phyloP scores from a whole-genome alignment of 2,113 vertebrate genomes.

The Phoenicopterus ruber region DNA sequence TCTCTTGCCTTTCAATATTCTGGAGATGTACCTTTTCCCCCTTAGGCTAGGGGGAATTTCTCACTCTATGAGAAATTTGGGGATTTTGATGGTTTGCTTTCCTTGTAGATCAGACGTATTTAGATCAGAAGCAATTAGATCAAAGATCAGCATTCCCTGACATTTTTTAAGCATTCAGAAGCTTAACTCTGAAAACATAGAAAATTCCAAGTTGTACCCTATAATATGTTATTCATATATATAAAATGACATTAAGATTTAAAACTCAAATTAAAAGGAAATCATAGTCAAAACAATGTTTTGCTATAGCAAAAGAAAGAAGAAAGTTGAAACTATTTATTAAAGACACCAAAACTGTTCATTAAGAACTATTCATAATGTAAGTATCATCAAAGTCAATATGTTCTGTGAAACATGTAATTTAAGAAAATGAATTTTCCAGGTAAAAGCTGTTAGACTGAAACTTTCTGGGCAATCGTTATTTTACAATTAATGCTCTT shows the following conservation, averaged over 20 bases:
- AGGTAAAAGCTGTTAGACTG: background rate
- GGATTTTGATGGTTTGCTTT: background rate
- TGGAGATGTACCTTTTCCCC: background rate
- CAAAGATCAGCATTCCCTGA: background rate
- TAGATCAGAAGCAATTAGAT: background rate
- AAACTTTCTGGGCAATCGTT: background rate
- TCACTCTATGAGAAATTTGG: background rate
- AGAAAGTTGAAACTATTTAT: background rate
- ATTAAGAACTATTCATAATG: background rate
- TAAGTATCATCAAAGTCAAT: background rate
- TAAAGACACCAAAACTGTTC: background rate
- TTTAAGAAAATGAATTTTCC: background rate
- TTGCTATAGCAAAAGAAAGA: background rate
- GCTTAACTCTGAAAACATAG: background rate
- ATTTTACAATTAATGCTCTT: background rate
- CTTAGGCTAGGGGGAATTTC: background rate
- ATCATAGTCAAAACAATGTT: background rate
- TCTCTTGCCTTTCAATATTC: background rate
- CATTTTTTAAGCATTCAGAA: background rate
- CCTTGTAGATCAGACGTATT: background rate
- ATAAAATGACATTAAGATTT: background rate
- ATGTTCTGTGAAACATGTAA: background rate
- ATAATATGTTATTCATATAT: background rate
- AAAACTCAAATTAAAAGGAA: background rate
- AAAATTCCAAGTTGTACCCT: background rate